Conservation (phyloP, 1,140 invertebrate genomes). For the Heliconius melpomene region DNA sequence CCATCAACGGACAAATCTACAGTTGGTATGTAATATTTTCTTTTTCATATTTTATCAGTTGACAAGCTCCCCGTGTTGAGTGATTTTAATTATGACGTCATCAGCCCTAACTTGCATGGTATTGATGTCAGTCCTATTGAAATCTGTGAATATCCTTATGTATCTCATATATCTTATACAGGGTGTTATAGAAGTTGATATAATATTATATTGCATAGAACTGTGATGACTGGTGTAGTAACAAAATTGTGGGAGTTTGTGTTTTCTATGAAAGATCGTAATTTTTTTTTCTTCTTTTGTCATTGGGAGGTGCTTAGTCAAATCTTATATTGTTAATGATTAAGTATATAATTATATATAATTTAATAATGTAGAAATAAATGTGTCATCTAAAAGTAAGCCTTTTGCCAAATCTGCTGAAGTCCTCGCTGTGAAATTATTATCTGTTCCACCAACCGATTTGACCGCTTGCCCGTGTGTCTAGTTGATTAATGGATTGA, state of each 20-base stretch:
- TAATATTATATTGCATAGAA: neutral
- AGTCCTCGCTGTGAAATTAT: neutral
- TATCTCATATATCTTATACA: neutral
- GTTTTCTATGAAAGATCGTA: neutral
- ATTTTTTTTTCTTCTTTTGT: conserved; percentile 17
- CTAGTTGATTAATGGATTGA: neutral
- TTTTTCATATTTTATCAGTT: conserved; percentile 38
- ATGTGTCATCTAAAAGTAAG: neutral
- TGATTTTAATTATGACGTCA: conserved; percentile 30
- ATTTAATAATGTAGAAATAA: neutral
- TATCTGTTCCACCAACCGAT: neutral
- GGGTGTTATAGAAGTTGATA: conserved; percentile 17
- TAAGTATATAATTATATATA: too few species aligned
- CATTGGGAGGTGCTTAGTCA: conserved; percentile 41
- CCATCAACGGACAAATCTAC: conserved; percentile 63
- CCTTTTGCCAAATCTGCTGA: neutral
- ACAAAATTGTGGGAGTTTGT: conserved; percentile 33
- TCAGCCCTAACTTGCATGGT: conserved; percentile 55
- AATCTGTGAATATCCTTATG: neutral
- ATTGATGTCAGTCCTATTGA: conserved; percentile 31
- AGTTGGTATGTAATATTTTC: conserved; percentile 75
- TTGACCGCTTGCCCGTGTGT: neutral
- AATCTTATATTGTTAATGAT: neutral
- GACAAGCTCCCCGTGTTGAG: conserved; percentile 28
- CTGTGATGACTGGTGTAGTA: neutral